Evolutionary conservation across 2,888 invertebrate species (phyloP).

Genomic region (Ariolimax columbianus): DNA sequence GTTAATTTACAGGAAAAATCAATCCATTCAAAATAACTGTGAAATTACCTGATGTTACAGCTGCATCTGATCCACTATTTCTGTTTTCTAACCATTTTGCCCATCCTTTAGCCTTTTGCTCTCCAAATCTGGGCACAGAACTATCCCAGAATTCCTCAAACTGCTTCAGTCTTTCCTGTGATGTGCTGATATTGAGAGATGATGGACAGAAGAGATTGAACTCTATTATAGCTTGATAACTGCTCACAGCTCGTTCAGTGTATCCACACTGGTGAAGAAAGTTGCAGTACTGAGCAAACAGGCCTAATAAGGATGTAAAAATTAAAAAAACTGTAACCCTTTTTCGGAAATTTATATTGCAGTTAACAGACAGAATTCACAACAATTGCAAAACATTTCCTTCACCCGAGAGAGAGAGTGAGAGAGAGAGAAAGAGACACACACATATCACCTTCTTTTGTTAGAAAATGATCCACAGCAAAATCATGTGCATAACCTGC

Average conservation of each 20-base stretch:
- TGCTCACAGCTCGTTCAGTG: slow-evolving; percentile 78
- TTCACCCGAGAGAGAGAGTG: too few relatives aligned
- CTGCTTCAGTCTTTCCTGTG: slow-evolving; percentile 67
- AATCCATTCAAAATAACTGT: background rate
- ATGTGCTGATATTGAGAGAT: slow-evolving; percentile 58
- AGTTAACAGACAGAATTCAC: too few relatives aligned
- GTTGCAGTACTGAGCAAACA: slow-evolving; percentile 75
- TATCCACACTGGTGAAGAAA: slow-evolving; percentile 77
- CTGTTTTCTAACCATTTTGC: slow-evolving; percentile 61
- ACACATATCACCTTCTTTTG: too few relatives aligned
- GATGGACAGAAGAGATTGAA: slow-evolving; percentile 78
- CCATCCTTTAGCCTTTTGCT: slow-evolving; percentile 77
- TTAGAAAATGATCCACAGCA: too few relatives aligned
- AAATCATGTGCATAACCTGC: too few relatives aligned
- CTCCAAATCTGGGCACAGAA: slow-evolving; percentile 77
- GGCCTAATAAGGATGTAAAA: slow-evolving; percentile 63
- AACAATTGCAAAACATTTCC: too few relatives aligned
- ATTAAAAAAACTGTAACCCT: background rate
- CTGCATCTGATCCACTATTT: background rate
- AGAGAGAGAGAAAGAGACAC: too few relatives aligned
- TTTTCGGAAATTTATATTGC: too few relatives aligned
- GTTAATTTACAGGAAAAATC: background rate
- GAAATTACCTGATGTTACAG: background rate
- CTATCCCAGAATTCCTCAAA: slow-evolving; percentile 80
- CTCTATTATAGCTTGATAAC: slow-evolving; percentile 79